Evolutionary conservation across 2,113 vertebrate species (phyloP).

Genomic region (Accipiter cooperii): DNA sequence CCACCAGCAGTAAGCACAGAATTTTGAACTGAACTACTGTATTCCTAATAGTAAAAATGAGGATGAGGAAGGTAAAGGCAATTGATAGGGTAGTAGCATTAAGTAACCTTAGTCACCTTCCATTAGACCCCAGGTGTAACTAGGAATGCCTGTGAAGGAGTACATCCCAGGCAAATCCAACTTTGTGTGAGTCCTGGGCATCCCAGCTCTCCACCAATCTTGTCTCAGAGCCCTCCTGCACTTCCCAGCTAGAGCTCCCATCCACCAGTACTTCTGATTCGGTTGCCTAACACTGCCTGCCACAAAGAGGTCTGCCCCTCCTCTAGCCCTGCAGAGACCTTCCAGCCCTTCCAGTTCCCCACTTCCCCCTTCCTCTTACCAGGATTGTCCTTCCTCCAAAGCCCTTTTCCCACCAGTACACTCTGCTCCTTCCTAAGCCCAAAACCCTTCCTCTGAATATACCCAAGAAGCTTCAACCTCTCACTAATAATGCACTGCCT

Average conservation of each 20-base stretch:
- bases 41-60: background rate
- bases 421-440: background rate
- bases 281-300: background rate
- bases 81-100: background rate
- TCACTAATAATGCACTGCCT: background rate
- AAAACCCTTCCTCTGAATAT: background rate
- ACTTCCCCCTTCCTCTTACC: background rate
- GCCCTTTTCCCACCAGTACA: background rate
- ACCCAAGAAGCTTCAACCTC: background rate
- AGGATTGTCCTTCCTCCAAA: background rate
- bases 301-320: background rate
- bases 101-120: background rate
- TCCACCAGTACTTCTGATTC: background rate
- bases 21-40: background rate
- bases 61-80: background rate
- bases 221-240: background rate
- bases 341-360: background rate
- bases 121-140: background rate
- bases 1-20: background rate
- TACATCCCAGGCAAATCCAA: background rate
- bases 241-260: background rate
- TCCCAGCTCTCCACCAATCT: background rate
- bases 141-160: background rate
- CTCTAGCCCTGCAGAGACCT: background rate
- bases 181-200: background rate